Conservation (phyloP, 2,797 vertebrate species). For the Microhierax caerulescens region DNA sequence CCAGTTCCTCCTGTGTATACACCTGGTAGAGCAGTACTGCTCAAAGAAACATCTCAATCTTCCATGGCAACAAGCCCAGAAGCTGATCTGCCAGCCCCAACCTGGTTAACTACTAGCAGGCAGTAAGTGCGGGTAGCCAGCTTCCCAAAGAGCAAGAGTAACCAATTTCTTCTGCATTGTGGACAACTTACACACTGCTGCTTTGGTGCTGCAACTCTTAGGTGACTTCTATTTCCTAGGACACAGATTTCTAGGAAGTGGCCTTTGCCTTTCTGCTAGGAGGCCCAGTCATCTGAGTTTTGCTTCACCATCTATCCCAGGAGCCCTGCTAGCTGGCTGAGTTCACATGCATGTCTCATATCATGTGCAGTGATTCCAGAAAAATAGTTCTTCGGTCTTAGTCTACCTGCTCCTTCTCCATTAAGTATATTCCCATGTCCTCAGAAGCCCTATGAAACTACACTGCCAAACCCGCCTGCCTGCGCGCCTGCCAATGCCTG, state of each 20-base stretch:
- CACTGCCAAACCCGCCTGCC: not conserved
- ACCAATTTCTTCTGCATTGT: not conserved
- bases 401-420: not conserved
- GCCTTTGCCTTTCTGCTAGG: not conserved
- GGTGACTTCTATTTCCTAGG: not conserved
- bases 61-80: slow-evolving; percentile 58
- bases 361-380: not conserved
- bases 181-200: not conserved
- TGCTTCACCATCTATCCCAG: not conserved
- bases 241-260: not conserved
- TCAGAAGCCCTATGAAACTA: not conserved
- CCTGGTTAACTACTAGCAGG: not conserved
- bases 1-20: slow-evolving; percentile 64
- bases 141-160: not conserved
- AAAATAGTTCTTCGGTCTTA: not conserved
- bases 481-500: not conserved
- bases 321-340: not conserved
- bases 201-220: not conserved
- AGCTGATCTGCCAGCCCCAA: slow-evolving; percentile 7
- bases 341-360: fast-evolving
- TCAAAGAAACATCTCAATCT: slow-evolving; percentile 57
- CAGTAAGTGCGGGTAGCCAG: not conserved
- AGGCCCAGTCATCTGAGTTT: not conserved
- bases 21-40: slow-evolving; percentile 37
- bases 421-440: not conserved